Conservation (phyloP, 2,113 vertebrate genomes). For the Origma solitaria region DNA sequence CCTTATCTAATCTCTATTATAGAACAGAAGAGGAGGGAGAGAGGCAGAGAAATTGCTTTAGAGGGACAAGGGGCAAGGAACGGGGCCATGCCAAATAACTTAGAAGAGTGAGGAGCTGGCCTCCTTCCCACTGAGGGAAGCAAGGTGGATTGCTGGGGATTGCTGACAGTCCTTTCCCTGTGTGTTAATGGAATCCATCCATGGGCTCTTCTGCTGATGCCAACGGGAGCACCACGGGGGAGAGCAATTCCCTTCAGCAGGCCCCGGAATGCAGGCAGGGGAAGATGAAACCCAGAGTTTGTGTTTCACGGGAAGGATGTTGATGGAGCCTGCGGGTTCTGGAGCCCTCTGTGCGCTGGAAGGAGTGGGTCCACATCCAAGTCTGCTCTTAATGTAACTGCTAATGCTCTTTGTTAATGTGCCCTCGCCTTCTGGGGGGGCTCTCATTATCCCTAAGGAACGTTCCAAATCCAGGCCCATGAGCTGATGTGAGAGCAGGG, state of each 20-base stretch:
- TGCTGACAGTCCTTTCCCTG: background rate
- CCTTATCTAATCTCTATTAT: background rate
- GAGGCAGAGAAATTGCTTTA: background rate
- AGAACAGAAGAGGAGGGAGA: background rate
- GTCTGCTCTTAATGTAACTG: background rate
- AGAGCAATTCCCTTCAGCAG: background rate
- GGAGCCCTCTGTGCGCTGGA: background rate
- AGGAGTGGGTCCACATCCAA: background rate
- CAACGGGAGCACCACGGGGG: background rate
- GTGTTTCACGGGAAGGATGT: background rate
- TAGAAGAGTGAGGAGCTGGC: background rate
- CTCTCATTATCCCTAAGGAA: background rate
- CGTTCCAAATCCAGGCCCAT: accelerated
- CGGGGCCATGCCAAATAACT: background rate
- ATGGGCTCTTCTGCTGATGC: background rate
- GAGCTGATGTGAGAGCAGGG: background rate
- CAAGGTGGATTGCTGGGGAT: background rate
- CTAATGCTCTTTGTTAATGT: background rate
- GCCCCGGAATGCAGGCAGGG: background rate
- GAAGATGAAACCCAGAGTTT: background rate
- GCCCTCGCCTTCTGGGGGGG: background rate
- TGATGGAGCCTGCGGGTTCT: accelerated
- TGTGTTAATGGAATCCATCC: background rate
- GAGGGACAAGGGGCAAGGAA: background rate
- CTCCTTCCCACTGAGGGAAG: background rate